Conservation (phyloP, 2,797 vertebrate species). For the Staurois parvus region DNA sequence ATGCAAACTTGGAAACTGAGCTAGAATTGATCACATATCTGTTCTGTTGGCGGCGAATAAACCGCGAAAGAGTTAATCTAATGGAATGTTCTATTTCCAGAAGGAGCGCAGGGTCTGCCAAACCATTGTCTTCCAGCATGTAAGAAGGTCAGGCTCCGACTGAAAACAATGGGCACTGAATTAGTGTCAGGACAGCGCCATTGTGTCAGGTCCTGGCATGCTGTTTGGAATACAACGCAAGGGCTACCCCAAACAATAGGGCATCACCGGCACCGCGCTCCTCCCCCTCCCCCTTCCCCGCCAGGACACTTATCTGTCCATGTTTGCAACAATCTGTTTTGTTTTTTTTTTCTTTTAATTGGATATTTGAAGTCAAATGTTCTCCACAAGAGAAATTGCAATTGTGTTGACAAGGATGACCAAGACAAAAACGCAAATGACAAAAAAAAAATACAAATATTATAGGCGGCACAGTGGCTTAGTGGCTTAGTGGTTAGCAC, state of each 20-base stretch:
- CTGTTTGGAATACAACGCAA: constrained; percentile 67
- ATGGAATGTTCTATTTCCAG: constrained; percentile 35
- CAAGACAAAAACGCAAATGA: too few species aligned
- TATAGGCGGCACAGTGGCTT: too few species aligned
- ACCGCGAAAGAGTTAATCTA: constrained; percentile 30
- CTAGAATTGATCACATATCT: too few species aligned
- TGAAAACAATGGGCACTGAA: constrained; percentile 52
- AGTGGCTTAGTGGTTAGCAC: too few species aligned
- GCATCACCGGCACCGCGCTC: constrained; percentile 53
- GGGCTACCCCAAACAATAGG: constrained; percentile 70
- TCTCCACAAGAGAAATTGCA: too few species aligned
- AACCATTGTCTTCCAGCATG: constrained; percentile 61
- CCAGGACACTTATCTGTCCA: not conserved
- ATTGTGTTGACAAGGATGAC: too few species aligned
- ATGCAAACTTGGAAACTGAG: too few species aligned
- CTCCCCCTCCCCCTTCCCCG: not conserved
- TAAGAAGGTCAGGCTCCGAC: constrained; percentile 62
- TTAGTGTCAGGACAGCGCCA: constrained; percentile 56
- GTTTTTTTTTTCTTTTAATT: not conserved
- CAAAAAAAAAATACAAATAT: too few species aligned
- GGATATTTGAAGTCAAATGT: not conserved
- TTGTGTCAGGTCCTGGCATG: constrained; percentile 67
- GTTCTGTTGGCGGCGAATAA: too few species aligned
- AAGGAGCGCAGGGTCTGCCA: not conserved
- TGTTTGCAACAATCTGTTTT: not conserved